Evolutionary conservation across 2,888 invertebrate genomes (phyloP), one percentile per base, ranked within the genome.

Genomic region (Alsophila aescularia): DNA sequence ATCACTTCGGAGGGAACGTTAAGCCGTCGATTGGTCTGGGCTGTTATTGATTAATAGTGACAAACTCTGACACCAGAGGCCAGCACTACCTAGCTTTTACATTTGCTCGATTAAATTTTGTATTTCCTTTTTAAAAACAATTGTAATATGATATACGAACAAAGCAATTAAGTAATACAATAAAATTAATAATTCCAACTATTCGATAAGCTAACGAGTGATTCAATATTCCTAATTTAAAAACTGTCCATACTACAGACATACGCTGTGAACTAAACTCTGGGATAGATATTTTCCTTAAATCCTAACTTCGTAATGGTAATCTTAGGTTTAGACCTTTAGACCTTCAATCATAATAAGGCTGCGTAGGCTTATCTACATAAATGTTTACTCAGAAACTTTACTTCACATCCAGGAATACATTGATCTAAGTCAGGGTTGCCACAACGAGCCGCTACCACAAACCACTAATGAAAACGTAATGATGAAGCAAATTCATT

Each of bases 401-500:
- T n/a, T 2, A 2, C 8, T 40, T 45, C 60, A 9, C 14, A 42
- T 62, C 62, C 52, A 57, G 32, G 9, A 1, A 14, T 14, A 7
- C 5, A 43, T 5, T 21, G 37, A 29, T 55, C 39, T 3, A 52
- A 40, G 45, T 34, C 40, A 50, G 45, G 50, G 43, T 15, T 60
- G 34, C 48, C 48, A 43, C 45, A 14, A 15, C 37, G 21, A 45
- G 4, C 44, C 36, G 44, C 62, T 57, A 64, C 66, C 59, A 60
- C 62, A 48, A 52, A 56, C 58, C 52, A 42, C 73, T 79, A 83
- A 86, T 85, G 81, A 83, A 83, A 82, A 79, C 64, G 75, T 83
- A 79, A 81, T 85, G 86, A 86, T 81, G 66, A 75, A 64, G 86
- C 85, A 73, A 83, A 66, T 78, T 73, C 64, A 73, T 77, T 77